Evolutionary conservation across 2,113 vertebrate species (phyloP), one percentile per base, ranked within the genome.

Genomic region (Antennarius striatus): DNA sequence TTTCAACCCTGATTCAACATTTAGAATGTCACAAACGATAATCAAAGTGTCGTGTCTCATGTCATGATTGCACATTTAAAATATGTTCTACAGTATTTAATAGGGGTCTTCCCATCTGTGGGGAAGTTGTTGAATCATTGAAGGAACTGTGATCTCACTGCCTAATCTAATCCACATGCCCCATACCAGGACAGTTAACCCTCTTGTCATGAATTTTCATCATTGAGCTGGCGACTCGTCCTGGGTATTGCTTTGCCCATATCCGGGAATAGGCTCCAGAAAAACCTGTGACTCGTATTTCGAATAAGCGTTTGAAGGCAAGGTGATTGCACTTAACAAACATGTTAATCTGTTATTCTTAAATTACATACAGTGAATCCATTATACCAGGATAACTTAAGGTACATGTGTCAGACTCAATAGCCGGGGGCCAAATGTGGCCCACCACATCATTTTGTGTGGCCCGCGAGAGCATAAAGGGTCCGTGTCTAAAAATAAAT

Each of bases 41-140:
- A 36, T 1, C 32, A 36, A 36, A 36, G 4, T 36, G 32, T 7
- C 32, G 3, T 36, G 32, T 36, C 32, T 36, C 32, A 36, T 4
- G 3, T 36, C 32, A 7, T 36, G 32, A 7, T 36, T 36, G 32
- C 32, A 36, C 7, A 36, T 76, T 66, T 5, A 36, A 36, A 36
- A 36, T 36, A 36, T 36, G 32, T 36, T 36, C 32, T 36, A 36
- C 32, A 36, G 4, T 63, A 17, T 82, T 52, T 73, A 16, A 45
- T 71, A 70, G 86, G 71, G 71, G 53, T 62, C 77, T 85, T 29
- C 43, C 67, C 82, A 88, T 89, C 71, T 89, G 89, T 63, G 32
- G 4, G 40, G 43, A 80, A 68, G 69, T 78, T 71, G 77, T 63
- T 63, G 64, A 82, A 43, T 63, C 70, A 73, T 60, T 51, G 68